Base-by-base conservation (phyloP, 2,797 vertebrate genomes). In the Poeciliopsis infans region DNA sequence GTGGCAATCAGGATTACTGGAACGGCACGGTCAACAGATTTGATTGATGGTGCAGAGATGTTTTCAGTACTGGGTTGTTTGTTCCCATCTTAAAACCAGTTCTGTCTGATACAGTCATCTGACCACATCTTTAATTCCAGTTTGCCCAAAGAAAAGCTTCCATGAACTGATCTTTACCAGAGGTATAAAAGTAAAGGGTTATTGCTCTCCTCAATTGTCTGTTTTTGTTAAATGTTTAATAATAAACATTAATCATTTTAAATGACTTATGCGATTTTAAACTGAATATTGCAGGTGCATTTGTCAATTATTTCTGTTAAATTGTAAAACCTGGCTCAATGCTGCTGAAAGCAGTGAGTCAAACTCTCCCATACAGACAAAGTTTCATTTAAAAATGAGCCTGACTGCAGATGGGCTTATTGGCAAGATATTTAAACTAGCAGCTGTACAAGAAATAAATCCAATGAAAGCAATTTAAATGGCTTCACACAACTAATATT, bases 1-100 rank as follows among this genome's bases (percentile, higher is more conserved):
- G 74, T 76, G 46, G 86, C 79, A 68, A 75, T 3, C 0, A 25
- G 51, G 33, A 46, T 55, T 33, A 66, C 66, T 75, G 70, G n/a
- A 75, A 13, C 33, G 7, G 23, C 8, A 11, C 18, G 25, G 20
- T 41, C 36, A 23, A 41, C 39, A 31, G 13, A 45, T 25, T 15
- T 70, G 68, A 2, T 45, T n/a, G 23, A n/a, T 16, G 39, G 39
- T 69, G 39, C 39, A 43, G 13, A 70, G 39, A 45, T 5, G 12
- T 70, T 70, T 15, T 45, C 12, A 25, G 10, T 68, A 41, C 5
- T n/a, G 5, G 41, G 41, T 69, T 20, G 28, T 41, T 45, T 45
- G 7, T 33, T 18, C 41, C n/a, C 20, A 43, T 25, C 57, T 47
- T 47, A 12, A 12, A 45, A 47, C 55, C 18, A 47, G 18, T 47